These are phyloP conservation scores for Fulmarus glacialis DNA, from an alignment of 2,113 vertebrate genomes.

Conservation along the genomic window DNA sequence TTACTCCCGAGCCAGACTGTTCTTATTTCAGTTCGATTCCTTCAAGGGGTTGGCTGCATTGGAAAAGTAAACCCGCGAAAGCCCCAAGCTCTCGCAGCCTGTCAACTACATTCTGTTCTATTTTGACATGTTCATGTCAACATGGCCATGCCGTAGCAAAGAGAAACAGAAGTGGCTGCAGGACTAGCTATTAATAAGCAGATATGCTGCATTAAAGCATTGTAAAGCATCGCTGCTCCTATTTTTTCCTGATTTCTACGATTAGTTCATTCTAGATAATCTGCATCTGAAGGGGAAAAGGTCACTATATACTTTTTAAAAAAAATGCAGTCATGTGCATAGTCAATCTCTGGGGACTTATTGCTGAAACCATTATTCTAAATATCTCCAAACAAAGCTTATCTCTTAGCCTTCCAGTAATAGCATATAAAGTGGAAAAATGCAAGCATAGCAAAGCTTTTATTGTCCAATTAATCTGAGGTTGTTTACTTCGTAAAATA, in stretches of 20 bases:
- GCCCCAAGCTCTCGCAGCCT: not conserved
- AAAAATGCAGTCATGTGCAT: not conserved
- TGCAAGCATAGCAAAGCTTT: constrained; percentile 24
- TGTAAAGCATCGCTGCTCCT: not conserved
- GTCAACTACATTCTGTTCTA: not conserved
- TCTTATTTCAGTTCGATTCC: not conserved
- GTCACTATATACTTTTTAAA: not conserved
- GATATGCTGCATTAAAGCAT: not conserved
- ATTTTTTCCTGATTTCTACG: not conserved
- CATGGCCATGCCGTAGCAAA: accelerated
- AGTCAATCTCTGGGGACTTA: not conserved
- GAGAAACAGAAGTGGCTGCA: not conserved
- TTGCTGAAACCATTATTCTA: not conserved
- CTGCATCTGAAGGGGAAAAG: not conserved
- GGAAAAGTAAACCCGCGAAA: not conserved
- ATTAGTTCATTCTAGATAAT: not conserved
- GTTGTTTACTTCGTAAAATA: not conserved
- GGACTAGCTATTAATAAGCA: not conserved
- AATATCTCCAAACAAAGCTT: constrained; percentile 22
- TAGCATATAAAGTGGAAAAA: not conserved
- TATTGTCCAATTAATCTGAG: constrained; percentile 26
- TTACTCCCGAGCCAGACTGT: not conserved
- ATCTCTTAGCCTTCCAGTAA: not conserved
- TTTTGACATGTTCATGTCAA: not conserved
- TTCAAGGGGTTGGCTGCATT: not conserved